Conservation (phyloP, 2,888 invertebrate species). For the Agapetus fuscipes region DNA sequence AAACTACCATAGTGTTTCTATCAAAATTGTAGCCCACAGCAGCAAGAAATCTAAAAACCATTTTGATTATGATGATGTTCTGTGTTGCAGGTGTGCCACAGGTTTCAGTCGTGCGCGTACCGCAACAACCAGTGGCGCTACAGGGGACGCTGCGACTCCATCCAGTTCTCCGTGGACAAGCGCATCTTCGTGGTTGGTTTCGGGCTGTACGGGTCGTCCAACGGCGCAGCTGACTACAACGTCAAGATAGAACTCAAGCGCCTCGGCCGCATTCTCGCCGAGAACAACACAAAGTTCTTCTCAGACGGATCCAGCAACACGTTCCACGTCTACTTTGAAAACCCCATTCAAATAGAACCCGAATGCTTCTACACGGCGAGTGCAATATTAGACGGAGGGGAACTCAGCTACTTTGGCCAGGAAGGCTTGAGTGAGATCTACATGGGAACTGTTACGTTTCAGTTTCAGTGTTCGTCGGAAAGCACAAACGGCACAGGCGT, state of each 20-base stretch:
- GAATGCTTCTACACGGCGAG: constrained; percentile 93
- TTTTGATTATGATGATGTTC: too few species aligned
- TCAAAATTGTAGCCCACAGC: too few species aligned
- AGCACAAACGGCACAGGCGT: constrained; percentile 97
- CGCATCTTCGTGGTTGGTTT: constrained; percentile 94
- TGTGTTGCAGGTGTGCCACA: constrained; percentile 69
- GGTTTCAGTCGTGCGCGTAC: constrained; percentile 94
- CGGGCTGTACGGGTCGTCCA: constrained; percentile 92
- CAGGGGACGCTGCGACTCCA: constrained; percentile 90
- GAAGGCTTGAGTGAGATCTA: constrained; percentile 93
- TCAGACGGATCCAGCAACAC: constrained; percentile 95
- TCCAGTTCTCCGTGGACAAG: constrained; percentile 93
- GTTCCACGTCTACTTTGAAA: constrained; percentile 78
- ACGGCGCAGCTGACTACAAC: constrained; percentile 89
- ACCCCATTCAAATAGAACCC: constrained; percentile 79
- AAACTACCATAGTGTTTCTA: too few species aligned
- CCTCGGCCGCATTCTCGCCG: constrained; percentile 78
- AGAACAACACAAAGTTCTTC: constrained; percentile 88
- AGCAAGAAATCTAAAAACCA: too few species aligned
- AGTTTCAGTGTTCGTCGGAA: constrained; percentile 95
- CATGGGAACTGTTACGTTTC: constrained; percentile 89
- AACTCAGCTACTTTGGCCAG: constrained; percentile 94
- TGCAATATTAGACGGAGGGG: constrained; percentile 87
- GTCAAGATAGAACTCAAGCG: constrained; percentile 91
- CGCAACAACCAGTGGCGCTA: constrained; percentile 97